A percentile compares a stretch with the other conserved stretches of the same genome.
phyloP scores from a whole-genome alignment of 2,888 invertebrate species.

The Scaptodrosophila latifasciaeformis region DNA sequence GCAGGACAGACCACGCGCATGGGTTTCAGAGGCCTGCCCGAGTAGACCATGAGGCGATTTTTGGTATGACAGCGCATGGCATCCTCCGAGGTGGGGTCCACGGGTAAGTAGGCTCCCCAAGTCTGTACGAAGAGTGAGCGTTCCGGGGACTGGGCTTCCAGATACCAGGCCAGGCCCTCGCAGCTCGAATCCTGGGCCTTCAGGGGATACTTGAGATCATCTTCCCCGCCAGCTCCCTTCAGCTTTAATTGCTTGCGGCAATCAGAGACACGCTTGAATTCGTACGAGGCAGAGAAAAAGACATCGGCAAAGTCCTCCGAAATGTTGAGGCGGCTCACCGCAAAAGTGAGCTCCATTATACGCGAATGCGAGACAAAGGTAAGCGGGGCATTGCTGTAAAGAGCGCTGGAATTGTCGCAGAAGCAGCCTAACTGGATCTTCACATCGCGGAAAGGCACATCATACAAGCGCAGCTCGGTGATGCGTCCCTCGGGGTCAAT shows the following conservation, averaged over 20 bases:
- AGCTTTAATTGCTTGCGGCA: constrained; percentile 81
- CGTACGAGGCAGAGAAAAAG: constrained; percentile 85
- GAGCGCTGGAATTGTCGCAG: constrained; percentile 83
- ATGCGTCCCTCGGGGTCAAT: constrained; percentile 74
- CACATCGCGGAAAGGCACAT: constrained; percentile 82
- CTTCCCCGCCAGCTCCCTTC: constrained; percentile 81
- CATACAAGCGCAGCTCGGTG: constrained; percentile 79
- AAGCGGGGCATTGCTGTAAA: constrained; percentile 78
- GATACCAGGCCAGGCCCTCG: constrained; percentile 81
- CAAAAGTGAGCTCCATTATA: constrained; percentile 85
- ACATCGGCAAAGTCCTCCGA: constrained; percentile 88
- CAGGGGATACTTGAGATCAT: constrained; percentile 80
- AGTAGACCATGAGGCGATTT: constrained; percentile 88
- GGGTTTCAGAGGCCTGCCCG: constrained; percentile 79
- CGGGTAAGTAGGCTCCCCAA: constrained; percentile 86
- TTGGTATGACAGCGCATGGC: constrained; percentile 83
- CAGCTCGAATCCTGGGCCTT: constrained; percentile 76
- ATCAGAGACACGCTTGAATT: constrained; percentile 80
- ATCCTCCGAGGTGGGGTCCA: constrained; percentile 79
- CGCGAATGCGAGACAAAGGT: constrained; percentile 81
- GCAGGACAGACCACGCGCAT: constrained; percentile 84
- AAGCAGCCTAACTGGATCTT: constrained; percentile 84
- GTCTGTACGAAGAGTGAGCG: constrained; percentile 87
- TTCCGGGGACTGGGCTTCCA: constrained; percentile 86
- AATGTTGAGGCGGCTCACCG: constrained; percentile 83